Conservation (phyloP, 2,888 invertebrate species). For the Silvanus unidentatus region DNA sequence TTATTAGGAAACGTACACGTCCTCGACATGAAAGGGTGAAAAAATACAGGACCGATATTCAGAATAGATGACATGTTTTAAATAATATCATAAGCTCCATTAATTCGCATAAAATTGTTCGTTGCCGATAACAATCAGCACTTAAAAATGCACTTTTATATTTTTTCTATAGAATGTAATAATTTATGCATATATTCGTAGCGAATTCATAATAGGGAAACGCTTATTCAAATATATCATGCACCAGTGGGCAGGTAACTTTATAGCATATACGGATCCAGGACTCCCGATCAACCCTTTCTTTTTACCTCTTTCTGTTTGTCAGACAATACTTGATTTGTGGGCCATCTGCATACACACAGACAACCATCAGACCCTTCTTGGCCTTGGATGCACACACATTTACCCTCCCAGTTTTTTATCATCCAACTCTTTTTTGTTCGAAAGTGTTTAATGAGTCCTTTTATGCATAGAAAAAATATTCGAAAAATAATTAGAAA, state of each 20-base stretch:
- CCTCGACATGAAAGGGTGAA: too few species aligned
- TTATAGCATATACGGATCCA: conserved; percentile 13
- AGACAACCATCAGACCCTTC: too few species aligned
- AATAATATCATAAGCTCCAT: conserved; percentile 45
- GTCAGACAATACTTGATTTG: conserved; percentile 44
- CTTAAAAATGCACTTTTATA: conserved; percentile 27
- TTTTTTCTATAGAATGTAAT: conserved; percentile 22
- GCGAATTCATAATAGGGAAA: conserved; percentile 21
- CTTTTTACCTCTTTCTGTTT: conserved; percentile 13
- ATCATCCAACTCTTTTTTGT: too few species aligned
- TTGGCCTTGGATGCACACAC: too few species aligned
- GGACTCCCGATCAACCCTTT: conserved; percentile 32
- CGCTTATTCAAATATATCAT: conserved; percentile 34
- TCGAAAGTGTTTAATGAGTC: too few species aligned
- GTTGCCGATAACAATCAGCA: conserved; percentile 29
- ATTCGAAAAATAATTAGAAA: too few species aligned
- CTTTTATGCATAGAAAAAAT: too few species aligned
- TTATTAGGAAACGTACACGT: too few species aligned
- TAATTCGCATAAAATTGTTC: conserved; percentile 41
- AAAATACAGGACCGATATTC: conserved; percentile 5
- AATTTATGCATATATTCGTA: conserved; percentile 30
- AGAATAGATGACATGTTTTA: conserved; percentile 35
- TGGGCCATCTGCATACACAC: conserved; percentile 42
- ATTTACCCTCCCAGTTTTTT: too few species aligned
- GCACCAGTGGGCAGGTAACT: conserved; percentile 43